phyloP scores from a whole-genome alignment of 2,797 vertebrate genomes.

The Halcyon leucocephala region DNA sequence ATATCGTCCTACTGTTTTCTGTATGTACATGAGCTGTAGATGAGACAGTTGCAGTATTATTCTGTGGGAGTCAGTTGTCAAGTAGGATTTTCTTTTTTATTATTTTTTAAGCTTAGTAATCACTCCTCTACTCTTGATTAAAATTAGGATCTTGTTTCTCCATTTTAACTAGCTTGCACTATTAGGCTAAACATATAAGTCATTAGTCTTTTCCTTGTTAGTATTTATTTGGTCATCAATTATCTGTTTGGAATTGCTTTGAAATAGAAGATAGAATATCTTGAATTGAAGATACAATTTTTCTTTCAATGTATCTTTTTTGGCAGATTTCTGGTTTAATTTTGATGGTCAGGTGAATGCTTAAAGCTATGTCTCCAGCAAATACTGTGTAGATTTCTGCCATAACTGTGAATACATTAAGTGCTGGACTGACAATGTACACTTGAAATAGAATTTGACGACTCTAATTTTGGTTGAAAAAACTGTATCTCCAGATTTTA shows the following conservation, averaged over 20 bases:
- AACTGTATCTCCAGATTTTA: not conserved
- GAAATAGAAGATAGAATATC: not conserved
- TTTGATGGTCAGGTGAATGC: not conserved
- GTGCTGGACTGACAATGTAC: not conserved
- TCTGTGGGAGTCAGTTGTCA: not conserved
- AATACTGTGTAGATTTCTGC: not conserved
- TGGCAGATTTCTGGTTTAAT: not conserved
- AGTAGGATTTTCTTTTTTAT: not conserved
- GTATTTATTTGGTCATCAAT: not conserved
- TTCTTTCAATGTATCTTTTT: not conserved
- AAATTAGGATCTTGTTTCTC: not conserved
- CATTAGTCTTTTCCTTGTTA: not conserved
- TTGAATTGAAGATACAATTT: not conserved
- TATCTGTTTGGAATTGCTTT: not conserved
- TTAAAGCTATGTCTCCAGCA: not conserved
- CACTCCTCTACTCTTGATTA: not conserved
- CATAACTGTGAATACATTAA: not conserved
- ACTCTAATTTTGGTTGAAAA: conserved; percentile 4
- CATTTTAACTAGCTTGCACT: not conserved
- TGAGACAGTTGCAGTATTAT: not conserved
- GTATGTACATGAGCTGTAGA: not conserved
- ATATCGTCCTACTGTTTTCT: not conserved
- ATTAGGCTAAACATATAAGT: not conserved
- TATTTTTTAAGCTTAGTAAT: not conserved
- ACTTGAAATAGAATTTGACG: conserved; percentile 19